A percentile compares a stretch with the other conserved stretches of the same genome.
phyloP scores from a whole-genome alignment of 1,140 invertebrate genomes.

The Bombus ignitus region DNA sequence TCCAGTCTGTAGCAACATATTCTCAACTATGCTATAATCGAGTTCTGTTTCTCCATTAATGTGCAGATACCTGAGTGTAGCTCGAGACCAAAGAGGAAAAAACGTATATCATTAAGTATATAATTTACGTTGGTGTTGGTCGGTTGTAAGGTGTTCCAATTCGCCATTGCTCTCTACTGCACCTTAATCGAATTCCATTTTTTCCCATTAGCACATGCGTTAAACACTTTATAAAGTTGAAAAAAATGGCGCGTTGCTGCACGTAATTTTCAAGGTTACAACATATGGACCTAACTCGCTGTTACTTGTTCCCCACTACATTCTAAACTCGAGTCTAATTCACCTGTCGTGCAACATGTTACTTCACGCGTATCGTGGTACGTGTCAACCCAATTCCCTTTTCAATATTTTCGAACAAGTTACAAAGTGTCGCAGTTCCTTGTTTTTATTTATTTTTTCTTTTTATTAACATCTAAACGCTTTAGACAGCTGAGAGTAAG shows the following conservation, averaged over 20 bases:
- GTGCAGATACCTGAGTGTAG: background rate
- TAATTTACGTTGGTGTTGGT: background rate
- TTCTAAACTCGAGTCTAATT: background rate
- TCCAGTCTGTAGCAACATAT: background rate
- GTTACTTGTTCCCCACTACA: too few relatives aligned
- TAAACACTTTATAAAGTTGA: background rate
- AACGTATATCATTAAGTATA: background rate
- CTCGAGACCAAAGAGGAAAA: background rate
- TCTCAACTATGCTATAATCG: background rate
- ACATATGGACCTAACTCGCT: background rate
- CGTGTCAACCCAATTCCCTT: background rate
- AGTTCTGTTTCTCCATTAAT: background rate
- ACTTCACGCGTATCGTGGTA: too few relatives aligned
- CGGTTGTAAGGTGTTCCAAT: background rate
- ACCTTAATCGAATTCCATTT: constrained; percentile 1
- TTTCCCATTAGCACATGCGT: background rate
- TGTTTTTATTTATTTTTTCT: background rate
- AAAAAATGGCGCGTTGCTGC: background rate
- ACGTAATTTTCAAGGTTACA: background rate
- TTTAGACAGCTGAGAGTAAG: too few relatives aligned
- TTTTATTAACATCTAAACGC: background rate
- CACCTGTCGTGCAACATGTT: too few relatives aligned
- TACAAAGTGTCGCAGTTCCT: background rate
- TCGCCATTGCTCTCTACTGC: too few relatives aligned
- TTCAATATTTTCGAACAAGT: background rate